Conservation (phyloP, 2,888 invertebrate species). For the Sesamia inferens region DNA sequence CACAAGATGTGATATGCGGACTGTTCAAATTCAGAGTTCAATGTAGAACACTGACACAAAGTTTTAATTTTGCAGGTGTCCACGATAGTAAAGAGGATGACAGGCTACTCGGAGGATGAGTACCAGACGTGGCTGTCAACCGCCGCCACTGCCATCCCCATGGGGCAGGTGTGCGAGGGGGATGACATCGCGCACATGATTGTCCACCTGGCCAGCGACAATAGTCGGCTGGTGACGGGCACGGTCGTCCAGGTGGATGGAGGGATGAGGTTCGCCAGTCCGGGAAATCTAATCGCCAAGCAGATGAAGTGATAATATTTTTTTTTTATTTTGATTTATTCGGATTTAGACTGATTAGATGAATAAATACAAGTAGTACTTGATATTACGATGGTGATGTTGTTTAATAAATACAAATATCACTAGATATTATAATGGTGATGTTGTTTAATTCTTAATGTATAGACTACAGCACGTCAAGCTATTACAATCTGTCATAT, state of each 20-base stretch:
- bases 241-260: conserved; percentile 74
- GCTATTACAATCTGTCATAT: too few relatives aligned
- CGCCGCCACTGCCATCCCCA: conserved; percentile 53
- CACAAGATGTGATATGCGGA: too few relatives aligned
- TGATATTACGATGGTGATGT: background rate
- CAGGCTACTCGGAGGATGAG: conserved; percentile 59
- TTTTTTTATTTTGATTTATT: too few relatives aligned
- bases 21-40: too few relatives aligned
- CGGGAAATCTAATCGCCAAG: conserved; percentile 12
- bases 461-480: too few relatives aligned
- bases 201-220: conserved; percentile 94
- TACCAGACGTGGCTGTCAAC: conserved; percentile 62
- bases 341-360: background rate
- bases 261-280: conserved; percentile 51
- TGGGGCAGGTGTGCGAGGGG: conserved; percentile 64
- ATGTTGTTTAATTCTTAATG: too few relatives aligned
- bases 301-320: conserved; percentile 32
- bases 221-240: conserved; percentile 95
- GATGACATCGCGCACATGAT: conserved; percentile 95
- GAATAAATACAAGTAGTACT: background rate
- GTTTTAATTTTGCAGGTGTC: conserved; percentile 5
- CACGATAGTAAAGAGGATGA: conserved; percentile 32
- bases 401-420: background rate
- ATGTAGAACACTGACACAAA: too few relatives aligned
- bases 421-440: background rate